Evolutionary conservation across 1,140 invertebrate species (phyloP), one percentile per base, ranked within the genome.

Genomic region (Atta texana): DNA sequence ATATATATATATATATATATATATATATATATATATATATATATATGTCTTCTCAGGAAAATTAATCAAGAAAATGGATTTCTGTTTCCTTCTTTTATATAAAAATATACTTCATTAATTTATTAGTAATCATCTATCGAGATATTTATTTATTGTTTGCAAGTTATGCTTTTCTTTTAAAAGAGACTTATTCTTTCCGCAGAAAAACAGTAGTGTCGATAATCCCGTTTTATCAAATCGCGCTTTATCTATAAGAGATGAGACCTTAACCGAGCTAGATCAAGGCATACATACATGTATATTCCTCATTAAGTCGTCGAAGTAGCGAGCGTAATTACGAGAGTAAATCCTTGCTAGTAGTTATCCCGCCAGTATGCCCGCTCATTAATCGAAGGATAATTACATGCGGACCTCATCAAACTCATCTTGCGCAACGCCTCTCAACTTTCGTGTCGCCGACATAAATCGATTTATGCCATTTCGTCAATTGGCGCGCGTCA

Each of bases 391-490:
- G 69, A 5, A 34, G 28, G 24, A 75, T 84, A 75, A 84, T 84
- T 84, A 75, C 44, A 57, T 21, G 55, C 80, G 80, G 69, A 82
- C 68, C 68, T 82, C 80, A 84, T 84, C 69, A 84, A 84, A 84
- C 39, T 74, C 68, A 71, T 21, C 69, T 61, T 59, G 80, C 61
- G 53, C 18, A 18, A n/a, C 53, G 63, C 57, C 68, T 31, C 66
- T 31, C 66, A 44, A 84, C 69, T 84, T 84, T 84, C 80, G 80
- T 69, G 77, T 74, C 68, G 39, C 68, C 34, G 51, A 16, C 53
- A 72, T 18, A 44, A 75, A 84, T 84, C 80, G 80, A 84, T 84
- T 84, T 84, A 75, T 84, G 44, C 80, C 55, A 44, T 84, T 84
- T 63, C 69, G 39, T 63, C 69, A 24, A 12, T 39, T 18, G 18